Evolutionary conservation across 2,113 vertebrate species (phyloP).

Genomic region (Ceuthmochares aereus): DNA sequence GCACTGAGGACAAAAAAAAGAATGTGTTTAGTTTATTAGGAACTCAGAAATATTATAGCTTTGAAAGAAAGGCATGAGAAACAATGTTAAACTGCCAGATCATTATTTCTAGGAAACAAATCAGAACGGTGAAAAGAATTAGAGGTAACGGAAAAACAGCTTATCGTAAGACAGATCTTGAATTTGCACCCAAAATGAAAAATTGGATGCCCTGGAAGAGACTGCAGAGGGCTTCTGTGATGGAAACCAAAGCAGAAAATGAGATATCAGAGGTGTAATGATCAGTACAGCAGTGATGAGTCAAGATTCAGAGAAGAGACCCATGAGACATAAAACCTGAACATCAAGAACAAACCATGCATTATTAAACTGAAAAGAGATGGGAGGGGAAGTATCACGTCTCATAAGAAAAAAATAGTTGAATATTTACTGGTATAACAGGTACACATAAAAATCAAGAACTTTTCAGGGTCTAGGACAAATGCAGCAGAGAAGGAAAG

Average conservation of each 20-base stretch:
- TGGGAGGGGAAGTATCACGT: background rate
- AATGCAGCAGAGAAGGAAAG: background rate
- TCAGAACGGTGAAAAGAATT: background rate
- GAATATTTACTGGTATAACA: background rate
- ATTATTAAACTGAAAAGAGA: background rate
- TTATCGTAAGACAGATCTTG: background rate
- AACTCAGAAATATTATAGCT: background rate
- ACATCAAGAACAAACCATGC: background rate
- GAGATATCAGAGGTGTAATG: background rate
- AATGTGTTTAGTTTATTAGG: background rate
- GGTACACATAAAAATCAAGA: background rate
- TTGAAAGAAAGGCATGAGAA: background rate
- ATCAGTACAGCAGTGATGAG: background rate
- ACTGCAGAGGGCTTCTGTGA: background rate
- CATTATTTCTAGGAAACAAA: background rate
- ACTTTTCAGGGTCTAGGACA: background rate
- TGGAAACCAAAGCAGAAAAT: background rate
- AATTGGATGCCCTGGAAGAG: accelerated
- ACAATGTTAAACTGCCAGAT: background rate
- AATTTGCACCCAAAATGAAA: background rate
- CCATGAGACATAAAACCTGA: background rate
- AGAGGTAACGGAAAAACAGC: background rate
- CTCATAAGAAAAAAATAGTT: background rate
- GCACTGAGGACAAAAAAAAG: background rate
- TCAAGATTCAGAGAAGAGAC: background rate